phyloP scores from a whole-genome alignment of 1,140 invertebrate genomes.

The Drosophila kanapiae region DNA sequence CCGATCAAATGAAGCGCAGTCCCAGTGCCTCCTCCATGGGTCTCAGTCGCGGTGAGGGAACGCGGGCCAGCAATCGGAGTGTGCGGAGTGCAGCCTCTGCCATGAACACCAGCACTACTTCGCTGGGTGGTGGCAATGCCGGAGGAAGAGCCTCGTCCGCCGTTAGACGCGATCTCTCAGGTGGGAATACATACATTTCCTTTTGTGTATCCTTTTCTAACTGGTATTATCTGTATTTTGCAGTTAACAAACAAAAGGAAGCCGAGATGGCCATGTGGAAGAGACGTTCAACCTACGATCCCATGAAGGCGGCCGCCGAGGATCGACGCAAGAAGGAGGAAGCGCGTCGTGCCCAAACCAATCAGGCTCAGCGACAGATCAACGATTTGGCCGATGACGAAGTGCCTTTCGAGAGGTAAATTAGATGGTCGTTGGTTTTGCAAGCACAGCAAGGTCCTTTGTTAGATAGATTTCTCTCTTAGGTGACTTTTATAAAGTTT shows the following conservation, averaged over 20 bases:
- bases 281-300: conserved; percentile 95
- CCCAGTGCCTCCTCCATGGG: conserved; percentile 82
- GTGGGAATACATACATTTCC: neutral
- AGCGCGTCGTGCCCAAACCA: conserved; percentile 68
- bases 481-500: conserved; percentile 3
- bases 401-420: conserved; percentile 78
- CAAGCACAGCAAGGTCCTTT: neutral
- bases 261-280: conserved; percentile 97
- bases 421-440: conserved; percentile 16
- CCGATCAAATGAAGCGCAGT: conserved; percentile 81
- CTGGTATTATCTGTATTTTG: neutral
- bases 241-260: conserved; percentile 89
- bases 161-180: conserved; percentile 75
- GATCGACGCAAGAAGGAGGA: conserved; percentile 88
- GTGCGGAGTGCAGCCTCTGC: conserved; percentile 67
- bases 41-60: conserved; percentile 67
- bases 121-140: conserved; percentile 55
- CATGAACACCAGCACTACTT: conserved; percentile 77
- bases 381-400: conserved; percentile 54
- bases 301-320: conserved; percentile 94
- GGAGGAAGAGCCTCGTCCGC: conserved; percentile 69
- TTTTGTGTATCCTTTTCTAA: neutral
- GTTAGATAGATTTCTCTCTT: neutral
- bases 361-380: conserved; percentile 55
- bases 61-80: conserved; percentile 77